Conservation (phyloP, 2,888 invertebrate species). For the Epistrophe eligans region DNA sequence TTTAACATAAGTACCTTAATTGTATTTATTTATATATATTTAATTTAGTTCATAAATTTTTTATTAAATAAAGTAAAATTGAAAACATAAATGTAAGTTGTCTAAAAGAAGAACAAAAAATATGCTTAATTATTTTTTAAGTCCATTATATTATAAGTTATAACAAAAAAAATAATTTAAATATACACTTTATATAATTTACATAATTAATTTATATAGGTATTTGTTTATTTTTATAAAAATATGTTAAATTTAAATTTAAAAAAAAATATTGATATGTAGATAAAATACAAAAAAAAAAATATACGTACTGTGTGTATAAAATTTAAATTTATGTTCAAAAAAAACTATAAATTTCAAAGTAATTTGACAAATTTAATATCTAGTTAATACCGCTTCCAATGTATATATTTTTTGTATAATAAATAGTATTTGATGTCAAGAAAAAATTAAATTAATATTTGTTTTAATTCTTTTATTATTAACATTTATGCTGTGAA, state of each 20-base stretch:
- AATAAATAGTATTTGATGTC: slow-evolving; percentile 53
- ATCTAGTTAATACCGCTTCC: slow-evolving; percentile 61
- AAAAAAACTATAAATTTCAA: not conserved
- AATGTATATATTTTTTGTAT: slow-evolving; percentile 59
- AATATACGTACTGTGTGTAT: not conserved
- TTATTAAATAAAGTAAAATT: slow-evolving; percentile 9
- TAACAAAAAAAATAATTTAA: not conserved
- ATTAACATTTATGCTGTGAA: too few relatives aligned
- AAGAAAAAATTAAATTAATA: not conserved
- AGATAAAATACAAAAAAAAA: not conserved
- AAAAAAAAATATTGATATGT: not conserved
- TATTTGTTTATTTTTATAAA: slow-evolving; percentile 71
- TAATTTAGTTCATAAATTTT: not conserved
- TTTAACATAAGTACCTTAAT: slow-evolving; percentile 15
- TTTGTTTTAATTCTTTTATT: too few relatives aligned
- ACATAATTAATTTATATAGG: slow-evolving; percentile 29
- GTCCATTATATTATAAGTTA: not conserved
- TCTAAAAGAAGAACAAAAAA: not conserved
- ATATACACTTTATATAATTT: not conserved
- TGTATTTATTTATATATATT: slow-evolving; percentile 25
- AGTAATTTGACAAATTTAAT: slow-evolving; percentile 3
- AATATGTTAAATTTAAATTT: slow-evolving; percentile 17
- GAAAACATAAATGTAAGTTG: not conserved
- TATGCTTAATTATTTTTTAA: not conserved
- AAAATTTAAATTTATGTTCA: slow-evolving; percentile 4